These are phyloP conservation scores for Lypha dubia DNA, from an alignment of 2,888 invertebrate species.

Conservation along the genomic window DNA sequence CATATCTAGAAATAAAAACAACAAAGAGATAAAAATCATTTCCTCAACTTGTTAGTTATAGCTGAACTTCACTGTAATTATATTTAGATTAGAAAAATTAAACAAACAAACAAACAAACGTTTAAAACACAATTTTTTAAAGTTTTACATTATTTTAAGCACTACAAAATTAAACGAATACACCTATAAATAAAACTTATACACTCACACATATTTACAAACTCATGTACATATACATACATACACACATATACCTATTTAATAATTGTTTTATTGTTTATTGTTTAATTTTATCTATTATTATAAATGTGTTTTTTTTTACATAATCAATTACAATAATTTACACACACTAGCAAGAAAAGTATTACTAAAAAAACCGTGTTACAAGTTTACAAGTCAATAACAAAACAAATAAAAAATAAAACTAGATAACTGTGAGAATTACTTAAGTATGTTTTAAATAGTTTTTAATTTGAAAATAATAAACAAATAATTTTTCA, in stretches of 20 bases:
- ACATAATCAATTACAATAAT: slow-evolving; percentile 18
- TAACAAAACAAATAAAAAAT: too few species aligned
- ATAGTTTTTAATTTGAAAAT: slow-evolving; percentile 29
- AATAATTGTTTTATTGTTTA: slow-evolving; percentile 27
- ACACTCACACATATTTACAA: too few species aligned
- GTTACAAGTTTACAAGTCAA: slow-evolving; percentile 49
- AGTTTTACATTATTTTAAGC: too few species aligned
- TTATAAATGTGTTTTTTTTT: slow-evolving; percentile 18
- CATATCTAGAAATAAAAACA: too few species aligned
- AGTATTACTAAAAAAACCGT: slow-evolving; percentile 48
- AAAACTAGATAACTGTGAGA: slow-evolving; percentile 36
- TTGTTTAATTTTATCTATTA: not conserved
- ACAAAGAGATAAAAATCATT: too few species aligned
- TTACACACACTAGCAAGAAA: slow-evolving; percentile 26
- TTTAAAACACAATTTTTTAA: not conserved
- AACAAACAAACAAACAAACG: too few species aligned
- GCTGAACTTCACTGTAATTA: too few species aligned
- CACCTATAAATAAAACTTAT: too few species aligned
- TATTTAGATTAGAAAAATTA: too few species aligned
- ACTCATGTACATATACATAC: slow-evolving; percentile 4
- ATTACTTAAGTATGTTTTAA: slow-evolving; percentile 49
- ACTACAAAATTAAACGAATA: too few species aligned
- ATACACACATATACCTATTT: not conserved
- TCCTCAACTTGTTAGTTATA: too few species aligned
- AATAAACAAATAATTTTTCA: slow-evolving; percentile 35